Percentiles rank a stretch among this genome's conserved stretches.
Evolutionary conservation across 2,888 invertebrate genomes (phyloP).

Genomic region (Drosophila quasianomalipes): DNA sequence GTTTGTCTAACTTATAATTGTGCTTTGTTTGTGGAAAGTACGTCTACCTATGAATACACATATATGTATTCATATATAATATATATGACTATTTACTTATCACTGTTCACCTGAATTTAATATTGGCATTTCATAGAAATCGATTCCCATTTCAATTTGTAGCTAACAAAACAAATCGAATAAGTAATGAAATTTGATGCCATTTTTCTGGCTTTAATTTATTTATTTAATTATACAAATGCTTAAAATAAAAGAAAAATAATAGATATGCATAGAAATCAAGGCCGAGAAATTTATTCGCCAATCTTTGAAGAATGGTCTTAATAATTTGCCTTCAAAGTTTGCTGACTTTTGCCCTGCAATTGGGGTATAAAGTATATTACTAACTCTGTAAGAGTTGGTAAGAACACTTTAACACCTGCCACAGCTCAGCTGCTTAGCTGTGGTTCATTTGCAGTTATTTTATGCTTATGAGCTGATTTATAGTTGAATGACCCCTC

Average conservation of each 20-base stretch:
- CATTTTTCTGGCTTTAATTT: not conserved
- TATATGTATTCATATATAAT: not conserved
- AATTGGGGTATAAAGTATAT: not conserved
- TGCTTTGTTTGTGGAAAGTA: conserved; percentile 23
- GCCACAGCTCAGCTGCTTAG: not conserved
- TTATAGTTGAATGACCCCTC: conserved; percentile 10
- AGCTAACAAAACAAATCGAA: not conserved
- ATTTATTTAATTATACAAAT: not conserved
- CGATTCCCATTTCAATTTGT: not conserved
- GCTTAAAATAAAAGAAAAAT: not conserved
- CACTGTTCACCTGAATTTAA: conserved; percentile 29
- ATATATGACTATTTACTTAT: conserved; percentile 11
- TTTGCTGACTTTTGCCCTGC: not conserved
- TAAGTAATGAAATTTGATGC: rapidly evolving
- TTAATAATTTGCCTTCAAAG: not conserved
- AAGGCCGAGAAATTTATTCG: not conserved
- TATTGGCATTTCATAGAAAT: not conserved
- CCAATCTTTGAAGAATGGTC: not conserved
- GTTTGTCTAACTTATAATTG: conserved; percentile 51
- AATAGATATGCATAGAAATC: not conserved
- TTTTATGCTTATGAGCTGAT: not conserved
- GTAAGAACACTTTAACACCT: not conserved
- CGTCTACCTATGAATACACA: conserved; percentile 3
- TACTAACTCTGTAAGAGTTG: not conserved
- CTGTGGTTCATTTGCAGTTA: not conserved